Evolutionary conservation across 2,113 vertebrate species (phyloP), one percentile per base, ranked within the genome.

Genomic region (Centropristis striata): DNA sequence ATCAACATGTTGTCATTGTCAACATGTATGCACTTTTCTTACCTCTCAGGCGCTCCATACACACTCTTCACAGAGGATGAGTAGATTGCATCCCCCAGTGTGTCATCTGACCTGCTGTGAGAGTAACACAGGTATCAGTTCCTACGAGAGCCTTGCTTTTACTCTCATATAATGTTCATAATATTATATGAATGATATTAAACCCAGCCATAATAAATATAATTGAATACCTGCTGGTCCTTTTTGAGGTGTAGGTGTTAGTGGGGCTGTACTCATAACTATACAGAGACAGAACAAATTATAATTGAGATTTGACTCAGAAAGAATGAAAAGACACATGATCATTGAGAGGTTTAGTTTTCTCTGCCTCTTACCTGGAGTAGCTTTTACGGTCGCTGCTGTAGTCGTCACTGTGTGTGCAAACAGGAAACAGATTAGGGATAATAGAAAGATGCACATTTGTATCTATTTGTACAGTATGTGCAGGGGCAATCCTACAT

Each of bases 11-110:
- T 44, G 13, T 44, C n/a, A n/a, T n/a, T n/a, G n/a, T n/a, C n/a
- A n/a, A n/a, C n/a, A n/a, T n/a, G n/a, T n/a, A n/a, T 42, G 41
- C 41, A 12, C 0, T 41, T 46, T 60, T 44, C 86, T 0, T 84
- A 94, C 94, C 92, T 93, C 4, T 94, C 92, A 68, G 91, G n/a
- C 54, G 92, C 9, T 18, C 53, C 37, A 49, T 93, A 94, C 3
- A 49, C 5, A 14, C 39, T 91, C 67, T 87, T 92, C 1, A 8
- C 21, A 23, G 90, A 80, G 28, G 84, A 86, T 69, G 93, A 85
- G 73, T 77, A 86, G 63, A 50, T 2, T 3, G 65, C n/a, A 54
- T 90, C 87, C 20, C 39, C 15, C 32, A 84, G 36, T 11, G 25
- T 50, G 14, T 92, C 88, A 50, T 85, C 75, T 11, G 87, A 78